Evolutionary conservation across 2,113 vertebrate genomes (phyloP), one percentile per base, ranked within the genome.

Genomic region (Psittacus erithacus): DNA sequence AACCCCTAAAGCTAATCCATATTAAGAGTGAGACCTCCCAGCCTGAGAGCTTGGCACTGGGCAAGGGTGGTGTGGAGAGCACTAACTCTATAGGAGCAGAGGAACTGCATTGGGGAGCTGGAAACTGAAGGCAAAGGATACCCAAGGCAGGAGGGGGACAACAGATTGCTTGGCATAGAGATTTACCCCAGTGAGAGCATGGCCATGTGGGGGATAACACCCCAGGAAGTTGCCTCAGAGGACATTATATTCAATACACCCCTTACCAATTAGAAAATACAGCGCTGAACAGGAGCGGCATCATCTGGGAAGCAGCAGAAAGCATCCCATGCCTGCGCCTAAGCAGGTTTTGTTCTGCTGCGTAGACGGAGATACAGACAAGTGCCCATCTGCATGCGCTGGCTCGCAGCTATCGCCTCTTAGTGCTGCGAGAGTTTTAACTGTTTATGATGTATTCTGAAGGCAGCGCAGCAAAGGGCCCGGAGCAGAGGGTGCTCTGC

Each of bases 221-320:
- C 17, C 53, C 0, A 27, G 33, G n/a, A 29, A 59, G 47, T 14
- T 22, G 46, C 44, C 41, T 39, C 67, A 33, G 44, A 13, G 57
- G n/a, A 24, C n/a, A 2, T 10, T 2, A 15, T 0, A 31, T 23
- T 27, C 22, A 25, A 38, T 43, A 49, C 63, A 63, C 7, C 17
- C 3, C 33, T 14, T 46, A 23, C 19, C 33, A 29, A 3, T 7
- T 39, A 13, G 59, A 33, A 78, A 39, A 43, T 4, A 27, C 31
- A 67, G 25, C 1, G 0, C 69, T 39, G 1, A 55, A 24, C 20
- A 0, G 6, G 43, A 55, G 3, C 4, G 5, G 18, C 1, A 1
- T 17, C 33, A 13, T 6, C 46, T 10, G 57, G 65, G 44, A 28
- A 38, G 78, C 60, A 15, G 74, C 62, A 68, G 87, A 19, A 52